Conservation (phyloP, 2,113 vertebrate genomes). For the Coreoperca whiteheadi region DNA sequence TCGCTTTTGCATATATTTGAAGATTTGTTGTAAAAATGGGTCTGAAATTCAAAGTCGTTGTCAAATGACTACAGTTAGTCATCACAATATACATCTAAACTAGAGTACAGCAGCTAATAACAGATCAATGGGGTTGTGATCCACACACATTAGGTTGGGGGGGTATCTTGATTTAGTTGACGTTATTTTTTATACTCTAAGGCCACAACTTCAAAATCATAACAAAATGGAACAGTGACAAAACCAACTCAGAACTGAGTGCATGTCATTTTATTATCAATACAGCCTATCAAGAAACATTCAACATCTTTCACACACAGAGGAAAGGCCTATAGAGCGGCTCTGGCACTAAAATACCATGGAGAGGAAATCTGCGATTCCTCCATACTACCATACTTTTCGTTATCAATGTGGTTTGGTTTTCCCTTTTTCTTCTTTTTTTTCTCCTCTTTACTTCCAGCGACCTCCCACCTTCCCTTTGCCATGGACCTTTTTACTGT, state of each 20-base stretch:
- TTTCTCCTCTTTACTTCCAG: slow-evolving; percentile 79
- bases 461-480: slow-evolving; percentile 86
- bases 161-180: too few species aligned
- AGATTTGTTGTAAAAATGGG: too few species aligned
- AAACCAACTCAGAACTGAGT: background rate
- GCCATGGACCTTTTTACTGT: slow-evolving; percentile 84
- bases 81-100: background rate
- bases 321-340: slow-evolving; percentile 1
- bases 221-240: background rate
- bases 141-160: background rate
- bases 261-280: slow-evolving; percentile 54
- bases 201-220: background rate
- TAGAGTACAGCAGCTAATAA: background rate
- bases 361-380: background rate
- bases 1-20: too few species aligned
- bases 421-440: background rate
- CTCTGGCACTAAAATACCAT: background rate
- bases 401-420: background rate
- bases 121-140: background rate
- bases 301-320: slow-evolving; percentile 9
- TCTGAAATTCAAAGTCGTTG: too few species aligned
- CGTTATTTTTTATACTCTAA: too few species aligned
- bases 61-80: background rate
- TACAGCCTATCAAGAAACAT: slow-evolving; percentile 28
- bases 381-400: background rate